A percentile compares a stretch with the other conserved stretches of the same genome.
Conservation (phyloP, 1,140 invertebrate genomes). For the Caenorhabditis brenneri region DNA sequence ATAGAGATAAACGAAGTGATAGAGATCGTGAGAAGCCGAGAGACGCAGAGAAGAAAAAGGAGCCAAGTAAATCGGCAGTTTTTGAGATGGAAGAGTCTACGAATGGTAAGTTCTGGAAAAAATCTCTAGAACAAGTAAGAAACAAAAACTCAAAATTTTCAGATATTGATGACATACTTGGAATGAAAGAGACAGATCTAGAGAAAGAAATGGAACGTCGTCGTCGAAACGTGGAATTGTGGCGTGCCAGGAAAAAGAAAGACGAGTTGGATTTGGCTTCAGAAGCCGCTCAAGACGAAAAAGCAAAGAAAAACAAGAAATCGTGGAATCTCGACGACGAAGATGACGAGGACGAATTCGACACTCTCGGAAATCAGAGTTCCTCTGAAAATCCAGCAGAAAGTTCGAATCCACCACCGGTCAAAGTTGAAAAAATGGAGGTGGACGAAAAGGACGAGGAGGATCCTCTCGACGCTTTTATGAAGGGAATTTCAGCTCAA, state of each 20-base stretch:
- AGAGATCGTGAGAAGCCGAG: conserved; percentile 75
- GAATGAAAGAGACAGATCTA: neutral
- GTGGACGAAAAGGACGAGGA: conserved; percentile 77
- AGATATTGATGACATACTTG: neutral
- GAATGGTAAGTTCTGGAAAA: neutral
- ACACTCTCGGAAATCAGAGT: conserved; percentile 28
- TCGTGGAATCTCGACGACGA: conserved; percentile 83
- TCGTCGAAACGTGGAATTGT: conserved; percentile 2
- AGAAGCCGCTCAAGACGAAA: neutral
- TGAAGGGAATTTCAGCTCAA: conserved; percentile 77
- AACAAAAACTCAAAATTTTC: neutral
- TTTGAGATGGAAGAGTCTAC: neutral
- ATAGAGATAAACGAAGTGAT: conserved; percentile 20
- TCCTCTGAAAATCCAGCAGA: neutral
- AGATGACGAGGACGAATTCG: conserved; percentile 67
- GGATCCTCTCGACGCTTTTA: conserved; percentile 94
- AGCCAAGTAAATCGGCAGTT: neutral
- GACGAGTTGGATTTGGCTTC: neutral
- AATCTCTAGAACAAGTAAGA: too few relatives aligned
- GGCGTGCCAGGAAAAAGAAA: conserved; percentile 8
- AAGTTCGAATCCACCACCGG: neutral
- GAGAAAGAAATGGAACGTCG: conserved; percentile 5
- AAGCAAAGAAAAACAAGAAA: conserved; percentile 18
- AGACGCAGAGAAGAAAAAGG: conserved; percentile 72
- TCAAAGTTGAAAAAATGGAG: conserved; percentile 55